Evolutionary conservation across 2,888 invertebrate genomes (phyloP).

Genomic region (Neoitamus cyanurus): DNA sequence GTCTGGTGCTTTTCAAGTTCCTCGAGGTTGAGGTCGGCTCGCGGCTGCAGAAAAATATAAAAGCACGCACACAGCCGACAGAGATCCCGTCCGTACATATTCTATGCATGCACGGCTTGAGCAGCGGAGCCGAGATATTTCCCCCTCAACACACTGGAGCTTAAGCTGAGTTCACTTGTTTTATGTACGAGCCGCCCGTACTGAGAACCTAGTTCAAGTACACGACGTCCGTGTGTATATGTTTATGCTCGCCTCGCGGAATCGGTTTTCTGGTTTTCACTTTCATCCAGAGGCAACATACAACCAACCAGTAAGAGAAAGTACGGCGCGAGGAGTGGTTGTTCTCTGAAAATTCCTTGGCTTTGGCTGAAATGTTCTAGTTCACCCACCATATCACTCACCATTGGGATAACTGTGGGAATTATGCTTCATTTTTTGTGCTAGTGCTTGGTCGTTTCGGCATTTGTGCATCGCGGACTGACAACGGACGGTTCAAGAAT

Average conservation of each 20-base stretch:
- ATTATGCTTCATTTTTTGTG: background rate
- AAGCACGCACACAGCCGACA: constrained; percentile 33
- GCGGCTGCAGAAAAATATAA: background rate
- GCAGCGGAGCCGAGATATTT: background rate
- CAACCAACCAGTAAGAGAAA: constrained; percentile 64
- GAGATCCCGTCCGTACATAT: constrained; percentile 42
- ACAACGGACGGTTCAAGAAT: background rate
- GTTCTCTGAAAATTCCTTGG: constrained; percentile 51
- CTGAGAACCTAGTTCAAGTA: constrained; percentile 23
- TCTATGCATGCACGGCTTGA: background rate
- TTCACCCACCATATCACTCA: background rate
- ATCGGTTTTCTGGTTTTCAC: constrained; percentile 50
- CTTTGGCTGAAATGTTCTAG: constrained; percentile 21
- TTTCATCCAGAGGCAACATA: constrained; percentile 48
- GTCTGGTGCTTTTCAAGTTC: constrained; percentile 44
- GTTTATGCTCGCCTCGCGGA: constrained; percentile 31
- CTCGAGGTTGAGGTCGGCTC: constrained; percentile 41
- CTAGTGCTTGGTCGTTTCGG: background rate
- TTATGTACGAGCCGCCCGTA: background rate
- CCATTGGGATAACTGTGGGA: background rate
- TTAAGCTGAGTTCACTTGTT: background rate
- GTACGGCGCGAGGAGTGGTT: constrained; percentile 61
- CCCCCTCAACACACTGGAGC: background rate
- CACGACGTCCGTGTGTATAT: background rate
- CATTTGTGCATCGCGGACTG: background rate